A percentile compares a stretch with the other conserved stretches of the same genome.
Conservation (phyloP, 92 coral and sea anemone species). For the Muricea muricata region DNA sequence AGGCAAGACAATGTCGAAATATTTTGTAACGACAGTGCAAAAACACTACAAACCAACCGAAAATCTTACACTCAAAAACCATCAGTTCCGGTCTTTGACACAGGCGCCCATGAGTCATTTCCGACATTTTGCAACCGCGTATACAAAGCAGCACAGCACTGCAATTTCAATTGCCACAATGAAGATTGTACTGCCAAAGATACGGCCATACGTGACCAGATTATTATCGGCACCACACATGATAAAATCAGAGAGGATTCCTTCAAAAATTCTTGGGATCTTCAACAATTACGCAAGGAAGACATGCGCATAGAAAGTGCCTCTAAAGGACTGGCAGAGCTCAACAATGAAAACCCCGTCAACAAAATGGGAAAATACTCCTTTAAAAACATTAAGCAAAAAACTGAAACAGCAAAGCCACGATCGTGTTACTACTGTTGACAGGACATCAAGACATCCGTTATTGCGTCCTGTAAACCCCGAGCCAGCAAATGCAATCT, state of each 20-base stretch:
- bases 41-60: neutral
- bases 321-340: neutral
- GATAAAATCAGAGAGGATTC: neutral
- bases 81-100: neutral
- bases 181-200: neutral
- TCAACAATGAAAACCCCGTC: neutral
- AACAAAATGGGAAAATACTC: constrained; percentile 19
- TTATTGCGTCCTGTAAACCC: neutral
- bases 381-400: neutral
- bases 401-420: neutral
- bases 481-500: constrained; percentile 9
- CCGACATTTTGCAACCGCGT: neutral
- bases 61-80: constrained; percentile 8
- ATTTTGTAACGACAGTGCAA: neutral
- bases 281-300: neutral
- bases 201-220: neutral
- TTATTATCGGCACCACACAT: neutral
- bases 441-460: constrained; percentile 3
- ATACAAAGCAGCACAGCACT: neutral
- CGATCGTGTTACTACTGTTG: constrained; percentile 22
- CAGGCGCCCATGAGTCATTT: neutral
- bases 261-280: neutral
- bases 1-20: neutral
- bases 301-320: neutral
- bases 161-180: constrained; percentile 1